Evolutionary conservation across 1,140 invertebrate genomes (phyloP), one percentile per base, ranked within the genome.

Genomic region (Meloidogyne chitwoodi): DNA sequence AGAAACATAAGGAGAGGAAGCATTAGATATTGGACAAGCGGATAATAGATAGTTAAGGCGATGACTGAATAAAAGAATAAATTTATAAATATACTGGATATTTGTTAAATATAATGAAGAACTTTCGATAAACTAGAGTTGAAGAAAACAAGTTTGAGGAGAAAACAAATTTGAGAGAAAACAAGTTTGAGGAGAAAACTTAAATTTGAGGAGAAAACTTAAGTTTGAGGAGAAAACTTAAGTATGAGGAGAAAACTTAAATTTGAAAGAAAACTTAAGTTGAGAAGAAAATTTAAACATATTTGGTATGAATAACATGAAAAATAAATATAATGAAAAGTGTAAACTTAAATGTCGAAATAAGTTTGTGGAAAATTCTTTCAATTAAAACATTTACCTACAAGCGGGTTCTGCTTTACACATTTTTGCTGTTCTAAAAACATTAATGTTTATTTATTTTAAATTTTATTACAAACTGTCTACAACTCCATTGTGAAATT

Each of bases 401-500:
- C 48, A 56, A 0, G 4, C 2, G n/a, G 48, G 48, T 56, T 56
- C 3, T 56, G 48, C 48, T 22, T 56, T 56, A 22, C 48, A 56
- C 48, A 56, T 56, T 56, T 48, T 56, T 56, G 48, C 48, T 56
- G 48, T 56, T 56, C 48, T 56, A 56, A 56, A 44, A 44, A 31
- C 3, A 4, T 8, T 10, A 4, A 76, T 62, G 61, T 63, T 68
- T 81, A 26, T 77, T 65, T 34, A 10, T 44, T 22, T 8, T 22
- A 68, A 75, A 24, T 22, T 74, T 19, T 62, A 68, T 68, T 16
- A 82, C 65, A n/a, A 72, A 67, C 67, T 83, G 70, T 24, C 81
- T 83, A 62, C 82, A 83, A n/a, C 61, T 83, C 56, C 62, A 69
- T 26, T 56, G 66, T 6, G 83, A 31, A 31, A 6, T 77, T 65